phyloP scores from a whole-genome alignment of 2,797 vertebrate species.

The Cyclopterus lumpus region DNA sequence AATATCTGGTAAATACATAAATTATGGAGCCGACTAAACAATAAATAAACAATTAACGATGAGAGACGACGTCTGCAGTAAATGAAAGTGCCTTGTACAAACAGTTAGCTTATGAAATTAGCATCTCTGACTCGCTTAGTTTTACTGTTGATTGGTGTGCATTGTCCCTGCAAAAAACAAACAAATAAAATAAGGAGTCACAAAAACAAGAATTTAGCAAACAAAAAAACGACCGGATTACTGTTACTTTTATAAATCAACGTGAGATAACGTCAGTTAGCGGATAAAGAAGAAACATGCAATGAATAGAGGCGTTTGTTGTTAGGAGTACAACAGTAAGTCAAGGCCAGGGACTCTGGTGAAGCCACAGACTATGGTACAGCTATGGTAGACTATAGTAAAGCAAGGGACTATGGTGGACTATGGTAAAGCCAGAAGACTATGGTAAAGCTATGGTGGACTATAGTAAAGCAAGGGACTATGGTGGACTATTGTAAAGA shows the following conservation, averaged over 20 bases:
- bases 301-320: conserved; percentile 10
- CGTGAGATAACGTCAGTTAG: neutral
- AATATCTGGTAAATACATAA: neutral
- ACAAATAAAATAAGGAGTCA: neutral
- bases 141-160: too few relatives aligned
- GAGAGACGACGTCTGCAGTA: neutral
- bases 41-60: neutral
- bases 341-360: conserved; percentile 25
- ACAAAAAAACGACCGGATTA: neutral
- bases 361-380: neutral
- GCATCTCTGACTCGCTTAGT: too few relatives aligned
- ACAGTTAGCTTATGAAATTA: neutral
- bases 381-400: too few relatives aligned
- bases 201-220: neutral
- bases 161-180: too few relatives aligned
- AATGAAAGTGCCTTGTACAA: neutral
- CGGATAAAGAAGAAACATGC: fast-evolving
- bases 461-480: too few relatives aligned
- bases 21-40: neutral
- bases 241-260: neutral
- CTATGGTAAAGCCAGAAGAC: too few relatives aligned
- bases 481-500: too few relatives aligned
- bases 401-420: too few relatives aligned
- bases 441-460: too few relatives aligned
- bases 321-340: conserved; percentile 26